A percentile compares a stretch with the other conserved stretches of the same genome.
phyloP scores from a whole-genome alignment of 2,113 vertebrate genomes.

The Austrofundulus limnaeus region DNA sequence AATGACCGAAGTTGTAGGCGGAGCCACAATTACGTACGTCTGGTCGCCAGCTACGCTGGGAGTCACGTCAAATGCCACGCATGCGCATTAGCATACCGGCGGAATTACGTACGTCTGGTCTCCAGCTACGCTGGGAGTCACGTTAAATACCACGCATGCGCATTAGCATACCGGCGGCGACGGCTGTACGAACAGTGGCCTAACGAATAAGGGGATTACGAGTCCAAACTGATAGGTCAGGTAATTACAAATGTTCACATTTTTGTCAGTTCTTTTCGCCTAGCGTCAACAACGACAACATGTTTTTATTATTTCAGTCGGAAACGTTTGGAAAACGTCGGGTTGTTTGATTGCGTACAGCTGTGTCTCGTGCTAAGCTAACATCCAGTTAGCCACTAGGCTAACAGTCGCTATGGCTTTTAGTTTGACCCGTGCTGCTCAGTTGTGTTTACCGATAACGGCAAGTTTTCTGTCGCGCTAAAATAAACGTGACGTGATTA shows the following conservation, averaged over 20 bases:
- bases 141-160: conserved; percentile 63
- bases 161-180: conserved; percentile 75
- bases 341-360: conserved; percentile 2
- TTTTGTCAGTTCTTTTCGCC: not conserved
- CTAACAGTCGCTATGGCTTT: conserved; percentile 50
- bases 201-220: conserved; percentile 70
- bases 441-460: not conserved
- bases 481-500: not conserved
- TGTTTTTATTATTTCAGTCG: not conserved
- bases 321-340: not conserved
- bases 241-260: not conserved
- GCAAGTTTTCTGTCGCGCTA: accelerated
- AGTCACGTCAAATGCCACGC: conserved; percentile 33
- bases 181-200: conserved; percentile 69
- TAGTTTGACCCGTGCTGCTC: not conserved
- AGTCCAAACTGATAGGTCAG: conserved; percentile 75
- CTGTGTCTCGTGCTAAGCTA: conserved; percentile 48
- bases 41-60: not conserved
- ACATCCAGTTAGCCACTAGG: conserved; percentile 31
- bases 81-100: conserved; percentile 76
- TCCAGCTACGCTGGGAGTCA: not conserved
- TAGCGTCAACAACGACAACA: not conserved
- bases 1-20: too few species aligned
- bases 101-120: not conserved
- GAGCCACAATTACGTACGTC: not conserved